Evolutionary conservation across 1,140 invertebrate genomes (phyloP), one percentile per base, ranked within the genome.

Genomic region (Eubasilissa regina): DNA sequence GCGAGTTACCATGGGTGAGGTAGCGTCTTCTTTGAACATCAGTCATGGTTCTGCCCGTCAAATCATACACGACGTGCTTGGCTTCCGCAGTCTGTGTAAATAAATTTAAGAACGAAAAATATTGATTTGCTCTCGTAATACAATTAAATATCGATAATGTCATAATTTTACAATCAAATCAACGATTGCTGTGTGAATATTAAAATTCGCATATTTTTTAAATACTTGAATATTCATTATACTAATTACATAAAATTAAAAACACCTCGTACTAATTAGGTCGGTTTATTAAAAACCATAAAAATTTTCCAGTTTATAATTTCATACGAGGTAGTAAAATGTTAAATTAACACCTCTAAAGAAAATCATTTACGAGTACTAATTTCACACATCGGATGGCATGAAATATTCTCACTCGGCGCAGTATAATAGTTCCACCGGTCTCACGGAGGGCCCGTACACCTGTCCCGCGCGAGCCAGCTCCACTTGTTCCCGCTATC

Each of bases 371-470:
- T 77, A 77, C 45, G 35, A 25, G 66, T 73, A 73, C 48, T 62
- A 78, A 78, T 78, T 78, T 78, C 77, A 78, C 77, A 78, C 77
- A 73, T 78, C 77, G 45, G 77, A 25, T 72, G 64, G 48, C 77
- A 62, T 58, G 68, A 72, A 73, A 73, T 45, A 73, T 73, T 78
- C 58, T 72, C 48, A 35, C 25, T 6, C 25, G 25, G 25, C 25
- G 25, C 25, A 6, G 25, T 35, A 35, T 6, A 35, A 35, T 35
- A 35, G 25, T 35, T 6, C 1, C 25, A 6, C 25, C 25, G 25
- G 25, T 35, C 25, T 35, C 25, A 35, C 25, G 25, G 1, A 35
- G 25, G 25, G 25, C 48, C n/a, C n/a, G n/a, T n/a, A 8, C 48
- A 51, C 48, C 48, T 51, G 48, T 8, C 48, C 48, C 3, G 48